Evolutionary conservation across 2,113 vertebrate species (phyloP).

Genomic region (Romanogobio albipinnatus): DNA sequence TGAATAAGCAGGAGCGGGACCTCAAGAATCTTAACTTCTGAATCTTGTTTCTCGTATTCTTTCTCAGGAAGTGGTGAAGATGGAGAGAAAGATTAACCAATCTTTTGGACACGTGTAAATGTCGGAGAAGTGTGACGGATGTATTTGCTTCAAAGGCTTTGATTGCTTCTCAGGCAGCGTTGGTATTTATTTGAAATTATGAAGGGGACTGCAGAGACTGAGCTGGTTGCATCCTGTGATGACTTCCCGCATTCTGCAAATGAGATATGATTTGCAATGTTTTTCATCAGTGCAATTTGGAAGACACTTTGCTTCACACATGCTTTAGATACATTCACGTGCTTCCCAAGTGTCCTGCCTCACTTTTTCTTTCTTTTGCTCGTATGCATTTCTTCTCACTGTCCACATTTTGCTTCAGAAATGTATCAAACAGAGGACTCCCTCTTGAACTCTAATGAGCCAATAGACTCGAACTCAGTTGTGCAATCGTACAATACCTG

Average conservation of each 20-base stretch:
- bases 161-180: constrained; percentile 70
- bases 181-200: constrained; percentile 50
- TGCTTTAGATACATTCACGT: constrained; percentile 64
- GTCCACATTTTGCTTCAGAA: constrained; percentile 21
- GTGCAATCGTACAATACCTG: constrained; percentile 34
- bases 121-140: constrained; percentile 38
- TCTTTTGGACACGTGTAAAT: constrained; percentile 39
- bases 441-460: constrained; percentile 33
- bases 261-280: constrained; percentile 27
- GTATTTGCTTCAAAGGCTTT: constrained; percentile 50
- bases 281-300: constrained; percentile 65
- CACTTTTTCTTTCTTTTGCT: constrained; percentile 53
- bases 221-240: constrained; percentile 37
- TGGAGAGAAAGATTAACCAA: constrained; percentile 89
- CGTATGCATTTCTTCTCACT: background rate
- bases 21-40: background rate
- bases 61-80: constrained; percentile 93
- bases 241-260: constrained; percentile 15
- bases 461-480: constrained; percentile 9
- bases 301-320: constrained; percentile 60
- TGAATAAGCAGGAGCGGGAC: too few species aligned
- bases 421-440: background rate
- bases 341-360: constrained; percentile 66
- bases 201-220: constrained; percentile 45
- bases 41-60: constrained; percentile 53